phyloP scores from a whole-genome alignment of 2,888 invertebrate species.

The Sarcophaga rosellei region DNA sequence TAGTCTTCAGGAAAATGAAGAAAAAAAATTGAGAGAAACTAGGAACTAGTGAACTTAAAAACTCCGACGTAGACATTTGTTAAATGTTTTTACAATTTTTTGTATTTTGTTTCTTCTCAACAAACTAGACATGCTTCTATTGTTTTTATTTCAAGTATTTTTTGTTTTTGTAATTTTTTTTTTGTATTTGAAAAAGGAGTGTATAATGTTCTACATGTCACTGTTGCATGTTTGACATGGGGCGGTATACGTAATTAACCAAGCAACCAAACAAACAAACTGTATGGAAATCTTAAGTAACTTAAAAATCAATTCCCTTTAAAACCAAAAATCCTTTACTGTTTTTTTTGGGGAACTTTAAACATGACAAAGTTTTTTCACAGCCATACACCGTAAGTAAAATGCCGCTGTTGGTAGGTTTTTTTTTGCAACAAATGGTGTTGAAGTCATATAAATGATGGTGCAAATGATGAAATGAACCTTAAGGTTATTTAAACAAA shows the following conservation, averaged over 20 bases:
- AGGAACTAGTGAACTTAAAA: constrained; percentile 60
- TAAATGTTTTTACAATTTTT: constrained; percentile 44
- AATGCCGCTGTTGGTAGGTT: constrained; percentile 23
- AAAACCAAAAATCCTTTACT: background rate
- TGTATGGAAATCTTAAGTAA: background rate
- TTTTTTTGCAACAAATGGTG: constrained; percentile 51
- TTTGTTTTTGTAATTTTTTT: background rate
- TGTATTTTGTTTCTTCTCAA: constrained; percentile 1
- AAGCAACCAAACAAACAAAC: background rate
- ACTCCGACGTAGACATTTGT: constrained; percentile 63
- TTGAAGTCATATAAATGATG: constrained; percentile 67
- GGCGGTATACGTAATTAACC: constrained; percentile 68
- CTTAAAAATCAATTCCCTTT: constrained; percentile 45
- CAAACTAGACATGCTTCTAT: constrained; percentile 34
- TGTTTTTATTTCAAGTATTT: background rate
- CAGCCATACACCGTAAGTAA: background rate
- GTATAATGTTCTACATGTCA: constrained; percentile 65
- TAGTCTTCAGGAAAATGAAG: constrained; percentile 35
- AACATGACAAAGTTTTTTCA: background rate
- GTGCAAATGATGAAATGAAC: constrained; percentile 68
- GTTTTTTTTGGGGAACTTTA: background rate
- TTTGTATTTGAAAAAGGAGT: constrained; percentile 38
- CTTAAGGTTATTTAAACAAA: constrained; percentile 43
- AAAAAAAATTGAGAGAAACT: background rate
- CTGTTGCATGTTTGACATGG: constrained; percentile 67